Evolutionary conservation across 2,888 invertebrate genomes (phyloP).

Genomic region (Perdita meconis): DNA sequence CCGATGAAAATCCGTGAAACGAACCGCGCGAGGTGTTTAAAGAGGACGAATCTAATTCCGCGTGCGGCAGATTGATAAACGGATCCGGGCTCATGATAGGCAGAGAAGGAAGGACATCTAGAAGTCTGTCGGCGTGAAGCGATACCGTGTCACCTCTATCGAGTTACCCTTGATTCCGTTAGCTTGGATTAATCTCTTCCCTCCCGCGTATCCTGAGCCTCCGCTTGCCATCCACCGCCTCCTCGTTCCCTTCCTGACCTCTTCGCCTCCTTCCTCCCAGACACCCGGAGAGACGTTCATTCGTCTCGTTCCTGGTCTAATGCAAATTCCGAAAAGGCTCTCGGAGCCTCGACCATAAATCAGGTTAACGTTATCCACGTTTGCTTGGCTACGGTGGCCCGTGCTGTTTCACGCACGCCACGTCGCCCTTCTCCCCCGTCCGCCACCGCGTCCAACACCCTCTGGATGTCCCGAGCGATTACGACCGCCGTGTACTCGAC

Average conservation of each 20-base stretch:
- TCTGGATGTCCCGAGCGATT: conserved; percentile 15
- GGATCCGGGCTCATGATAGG: conserved; percentile 48
- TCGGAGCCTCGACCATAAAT: conserved; percentile 73
- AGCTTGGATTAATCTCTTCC: conserved; percentile 54
- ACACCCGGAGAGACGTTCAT: conserved; percentile 20
- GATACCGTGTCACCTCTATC: conserved; percentile 49
- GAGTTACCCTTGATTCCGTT: conserved; percentile 59
- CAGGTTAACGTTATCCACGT: conserved; percentile 71
- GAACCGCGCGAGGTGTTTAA: conserved; percentile 71
- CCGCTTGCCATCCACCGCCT: conserved; percentile 2
- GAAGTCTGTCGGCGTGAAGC: conserved; percentile 22
- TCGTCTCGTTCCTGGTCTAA: conserved; percentile 54
- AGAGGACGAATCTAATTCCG: conserved; percentile 72
- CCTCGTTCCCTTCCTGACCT: conserved; percentile 6
- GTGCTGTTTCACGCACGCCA: conserved; percentile 35
- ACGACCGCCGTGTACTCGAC: conserved; percentile 31
- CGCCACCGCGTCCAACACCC: conserved; percentile 11
- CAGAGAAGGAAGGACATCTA: conserved; percentile 8
- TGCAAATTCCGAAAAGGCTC: conserved; percentile 78
- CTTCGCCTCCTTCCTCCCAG: conserved; percentile 16
- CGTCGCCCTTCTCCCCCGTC: conserved; percentile 9
- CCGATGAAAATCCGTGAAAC: conserved; percentile 59
- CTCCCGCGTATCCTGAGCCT: not conserved
- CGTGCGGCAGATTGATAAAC: conserved; percentile 69
- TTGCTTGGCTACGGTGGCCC: conserved; percentile 26